Conservation (phyloP, 2,888 invertebrate species). For the Thecocarcelia acutangulata region DNA sequence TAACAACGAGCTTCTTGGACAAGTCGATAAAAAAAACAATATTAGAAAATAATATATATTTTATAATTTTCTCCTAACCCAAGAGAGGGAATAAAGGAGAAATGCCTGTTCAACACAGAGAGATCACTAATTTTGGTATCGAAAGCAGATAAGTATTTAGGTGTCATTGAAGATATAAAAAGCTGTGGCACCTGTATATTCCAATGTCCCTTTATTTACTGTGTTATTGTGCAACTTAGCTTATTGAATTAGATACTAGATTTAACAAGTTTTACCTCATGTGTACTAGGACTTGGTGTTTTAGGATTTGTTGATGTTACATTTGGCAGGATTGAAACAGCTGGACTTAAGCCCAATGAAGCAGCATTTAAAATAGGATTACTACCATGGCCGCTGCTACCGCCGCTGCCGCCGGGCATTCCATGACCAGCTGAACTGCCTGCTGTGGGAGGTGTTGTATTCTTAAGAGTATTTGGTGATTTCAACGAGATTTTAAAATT, state of each 20-base stretch:
- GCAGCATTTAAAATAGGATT: conserved; percentile 74
- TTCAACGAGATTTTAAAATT: conserved; percentile 82
- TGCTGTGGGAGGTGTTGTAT: conserved; percentile 78
- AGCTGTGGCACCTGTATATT: too few species aligned
- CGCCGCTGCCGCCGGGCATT: conserved; percentile 67
- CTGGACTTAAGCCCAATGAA: conserved; percentile 76
- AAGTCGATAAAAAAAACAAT: too few species aligned
- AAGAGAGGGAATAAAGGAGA: too few species aligned
- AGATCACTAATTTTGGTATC: too few species aligned
- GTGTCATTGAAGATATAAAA: too few species aligned
- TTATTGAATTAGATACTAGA: not conserved
- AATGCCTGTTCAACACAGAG: too few species aligned
- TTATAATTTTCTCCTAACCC: too few species aligned
- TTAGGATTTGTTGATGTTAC: conserved; percentile 91
- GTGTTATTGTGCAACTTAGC: too few species aligned
- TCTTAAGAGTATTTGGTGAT: conserved; percentile 81
- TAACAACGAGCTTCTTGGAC: too few species aligned
- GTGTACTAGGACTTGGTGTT: conserved; percentile 90
- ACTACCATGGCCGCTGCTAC: conserved; percentile 54
- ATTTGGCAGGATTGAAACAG: conserved; percentile 80
- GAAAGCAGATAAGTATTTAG: too few species aligned
- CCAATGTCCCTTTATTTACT: too few species aligned
- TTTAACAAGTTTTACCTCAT: conserved; percentile 81
- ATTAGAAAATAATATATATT: too few species aligned
- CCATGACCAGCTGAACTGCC: conserved; percentile 73